phyloP scores from a whole-genome alignment of 2,113 vertebrate species.

The Emydura subglobosa region DNA sequence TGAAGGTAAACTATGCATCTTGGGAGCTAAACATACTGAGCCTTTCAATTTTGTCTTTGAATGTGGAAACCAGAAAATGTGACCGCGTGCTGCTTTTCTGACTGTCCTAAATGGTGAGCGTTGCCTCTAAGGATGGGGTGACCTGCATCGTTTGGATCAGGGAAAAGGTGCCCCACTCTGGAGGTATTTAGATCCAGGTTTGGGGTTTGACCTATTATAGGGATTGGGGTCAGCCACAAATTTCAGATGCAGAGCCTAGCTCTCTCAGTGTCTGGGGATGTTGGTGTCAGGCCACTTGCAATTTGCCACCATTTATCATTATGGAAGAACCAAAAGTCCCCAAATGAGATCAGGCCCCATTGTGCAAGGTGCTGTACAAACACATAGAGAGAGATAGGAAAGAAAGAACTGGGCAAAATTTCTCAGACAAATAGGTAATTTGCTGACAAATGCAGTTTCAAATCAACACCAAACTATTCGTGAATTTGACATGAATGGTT shows the following conservation, averaged over 20 bases:
- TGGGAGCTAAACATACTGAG: background rate
- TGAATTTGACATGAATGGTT: too few species aligned
- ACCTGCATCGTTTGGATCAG: background rate
- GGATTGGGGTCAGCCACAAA: background rate
- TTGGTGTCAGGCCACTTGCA: background rate
- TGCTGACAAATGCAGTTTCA: too few species aligned
- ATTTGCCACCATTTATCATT: background rate
- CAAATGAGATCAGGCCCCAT: too few species aligned
- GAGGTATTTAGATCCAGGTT: background rate
- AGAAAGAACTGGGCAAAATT: too few species aligned
- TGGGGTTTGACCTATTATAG: background rate
- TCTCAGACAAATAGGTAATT: too few species aligned
- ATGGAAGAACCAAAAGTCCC: fast-evolving
- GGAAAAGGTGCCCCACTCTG: background rate
- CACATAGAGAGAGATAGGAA: too few species aligned
- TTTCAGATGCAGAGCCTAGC: background rate
- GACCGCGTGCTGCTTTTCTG: background rate
- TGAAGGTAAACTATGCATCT: background rate
- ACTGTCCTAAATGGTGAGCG: background rate
- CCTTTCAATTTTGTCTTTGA: background rate
- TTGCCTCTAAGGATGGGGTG: fast-evolving
- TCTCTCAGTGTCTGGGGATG: background rate
- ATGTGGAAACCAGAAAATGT: too few species aligned
- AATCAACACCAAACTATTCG: too few species aligned
- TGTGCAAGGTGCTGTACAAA: too few species aligned